These are phyloP conservation scores for Drosophila anomelani DNA, from an alignment of 2,888 invertebrate species.

Conservation along the genomic window DNA sequence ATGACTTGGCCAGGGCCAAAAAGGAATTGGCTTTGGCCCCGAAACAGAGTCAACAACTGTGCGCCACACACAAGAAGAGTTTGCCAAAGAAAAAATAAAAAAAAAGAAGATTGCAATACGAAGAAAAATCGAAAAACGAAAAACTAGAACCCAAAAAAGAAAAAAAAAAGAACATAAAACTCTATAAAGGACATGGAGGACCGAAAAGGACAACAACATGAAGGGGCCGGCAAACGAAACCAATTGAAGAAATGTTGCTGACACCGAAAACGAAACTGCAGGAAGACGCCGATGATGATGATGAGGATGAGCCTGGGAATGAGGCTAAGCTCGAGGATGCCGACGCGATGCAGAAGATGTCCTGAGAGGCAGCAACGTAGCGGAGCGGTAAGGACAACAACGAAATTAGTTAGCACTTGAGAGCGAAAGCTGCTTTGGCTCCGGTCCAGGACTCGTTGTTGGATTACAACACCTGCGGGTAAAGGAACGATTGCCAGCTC, in stretches of 20 bases:
- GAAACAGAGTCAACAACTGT: conserved; percentile 75
- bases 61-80: conserved; percentile 30
- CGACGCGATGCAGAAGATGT: conserved; percentile 15
- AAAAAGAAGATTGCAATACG: conserved; percentile 21
- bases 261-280: conserved; percentile 67
- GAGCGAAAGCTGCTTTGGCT: conserved; percentile 69
- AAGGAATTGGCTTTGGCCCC: conserved; percentile 69
- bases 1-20: conserved; percentile 55
- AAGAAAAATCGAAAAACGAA: conserved; percentile 2
- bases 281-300: conserved; percentile 22
- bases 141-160: neutral
- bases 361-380: conserved; percentile 16
- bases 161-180: conserved; percentile 23
- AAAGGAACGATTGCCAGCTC: conserved; percentile 48
- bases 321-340: conserved; percentile 33
- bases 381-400: conserved; percentile 61
- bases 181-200: conserved; percentile 53
- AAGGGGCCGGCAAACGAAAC: conserved; percentile 67
- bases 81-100: conserved; percentile 35
- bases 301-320: conserved; percentile 32
- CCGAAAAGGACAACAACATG: conserved; percentile 26
- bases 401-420: conserved; percentile 78
- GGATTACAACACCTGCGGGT: conserved; percentile 77
- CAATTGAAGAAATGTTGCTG: conserved; percentile 80
- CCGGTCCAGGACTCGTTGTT: conserved; percentile 64